Percentiles rank a stretch among this genome's conserved stretches.
Conservation (phyloP, 2,113 vertebrate genomes). For the Merops nubicus region DNA sequence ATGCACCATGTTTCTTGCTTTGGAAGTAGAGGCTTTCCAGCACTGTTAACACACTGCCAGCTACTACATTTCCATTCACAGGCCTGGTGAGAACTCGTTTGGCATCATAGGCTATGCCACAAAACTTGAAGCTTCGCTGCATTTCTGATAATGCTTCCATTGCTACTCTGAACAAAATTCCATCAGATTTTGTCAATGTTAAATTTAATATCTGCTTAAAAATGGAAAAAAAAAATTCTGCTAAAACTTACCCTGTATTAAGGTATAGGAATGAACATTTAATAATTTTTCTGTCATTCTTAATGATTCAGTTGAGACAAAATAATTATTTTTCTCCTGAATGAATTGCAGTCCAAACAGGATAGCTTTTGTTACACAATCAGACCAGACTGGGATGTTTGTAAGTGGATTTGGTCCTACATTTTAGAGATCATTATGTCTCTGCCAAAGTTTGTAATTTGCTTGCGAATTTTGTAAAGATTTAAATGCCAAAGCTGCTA, state of each 20-base stretch:
- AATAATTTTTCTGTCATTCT: neutral
- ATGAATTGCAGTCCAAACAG: neutral
- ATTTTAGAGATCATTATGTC: neutral
- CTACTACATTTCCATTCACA: neutral
- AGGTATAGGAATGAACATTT: neutral
- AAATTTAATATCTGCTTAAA: neutral
- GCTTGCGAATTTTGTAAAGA: neutral
- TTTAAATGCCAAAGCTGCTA: neutral
- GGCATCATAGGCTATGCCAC: too few species aligned
- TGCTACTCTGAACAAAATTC: neutral
- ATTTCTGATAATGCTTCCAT: neutral
- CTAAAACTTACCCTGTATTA: neutral
- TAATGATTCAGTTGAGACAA: neutral
- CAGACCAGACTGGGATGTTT: neutral
- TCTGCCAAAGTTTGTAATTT: neutral
- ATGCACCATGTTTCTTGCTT: neutral
- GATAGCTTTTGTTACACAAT: neutral
- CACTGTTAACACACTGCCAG: neutral
- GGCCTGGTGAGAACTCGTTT: neutral
- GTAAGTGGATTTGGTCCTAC: neutral
- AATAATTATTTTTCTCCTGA: neutral
- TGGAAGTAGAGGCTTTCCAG: neutral
- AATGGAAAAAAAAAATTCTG: neutral
- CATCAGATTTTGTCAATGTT: neutral
- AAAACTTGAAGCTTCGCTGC: neutral